These are phyloP conservation scores for Axea sp. DNA, from an alignment of 2,888 invertebrate genomes.

Conservation along the genomic window DNA sequence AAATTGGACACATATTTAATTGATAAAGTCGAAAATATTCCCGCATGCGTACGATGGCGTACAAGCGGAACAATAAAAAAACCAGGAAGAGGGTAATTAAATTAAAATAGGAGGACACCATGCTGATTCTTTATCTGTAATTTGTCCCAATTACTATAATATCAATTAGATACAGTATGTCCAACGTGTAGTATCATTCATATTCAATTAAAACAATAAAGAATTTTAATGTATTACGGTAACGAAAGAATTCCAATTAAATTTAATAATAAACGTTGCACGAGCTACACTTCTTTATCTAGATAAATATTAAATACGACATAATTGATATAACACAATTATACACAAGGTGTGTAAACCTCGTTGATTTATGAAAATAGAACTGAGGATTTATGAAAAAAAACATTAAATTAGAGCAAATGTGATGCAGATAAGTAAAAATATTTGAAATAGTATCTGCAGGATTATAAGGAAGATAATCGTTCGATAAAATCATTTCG, in stretches of 20 bases:
- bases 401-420: constrained; percentile 27
- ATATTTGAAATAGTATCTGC: constrained; percentile 2
- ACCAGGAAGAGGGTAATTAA: constrained; percentile 24
- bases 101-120: constrained; percentile 13
- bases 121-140: constrained; percentile 41
- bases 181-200: constrained; percentile 4
- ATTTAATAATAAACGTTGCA: constrained; percentile 9
- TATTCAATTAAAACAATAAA: constrained; percentile 26
- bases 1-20: not conserved
- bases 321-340: constrained; percentile 38
- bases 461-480: constrained; percentile 11
- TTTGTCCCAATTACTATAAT: constrained; percentile 48
- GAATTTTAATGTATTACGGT: constrained; percentile 8
- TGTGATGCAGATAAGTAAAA: not conserved
- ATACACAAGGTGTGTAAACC: constrained; percentile 9
- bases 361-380: constrained; percentile 32
- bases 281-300: not conserved
- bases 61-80: not conserved
- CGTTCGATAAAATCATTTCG: constrained; percentile 3
- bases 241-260: constrained; percentile 24
- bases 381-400: constrained; percentile 4
- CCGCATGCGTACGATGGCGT: not conserved
- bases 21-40: constrained; percentile 11
- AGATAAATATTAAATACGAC: constrained; percentile 34
- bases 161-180: constrained; percentile 22